These are phyloP conservation scores for Harpagifer antarcticus DNA, from an alignment of 2,797 vertebrate genomes.

Conservation along the genomic window DNA sequence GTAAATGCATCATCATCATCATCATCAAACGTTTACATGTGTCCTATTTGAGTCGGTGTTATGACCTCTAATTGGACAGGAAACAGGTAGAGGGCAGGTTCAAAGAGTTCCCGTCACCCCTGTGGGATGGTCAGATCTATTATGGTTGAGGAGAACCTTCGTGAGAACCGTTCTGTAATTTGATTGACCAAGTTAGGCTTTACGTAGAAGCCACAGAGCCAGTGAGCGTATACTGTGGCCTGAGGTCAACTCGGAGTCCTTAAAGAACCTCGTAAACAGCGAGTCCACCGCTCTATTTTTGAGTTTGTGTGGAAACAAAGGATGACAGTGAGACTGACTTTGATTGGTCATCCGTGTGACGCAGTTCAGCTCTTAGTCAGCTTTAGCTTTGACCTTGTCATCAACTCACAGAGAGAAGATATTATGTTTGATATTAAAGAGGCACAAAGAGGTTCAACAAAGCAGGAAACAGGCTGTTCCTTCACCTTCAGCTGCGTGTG, in stretches of 20 bases:
- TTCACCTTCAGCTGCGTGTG: conserved; percentile 24
- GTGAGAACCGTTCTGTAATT: background rate
- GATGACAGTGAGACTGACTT: conserved; percentile 15
- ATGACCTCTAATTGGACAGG: background rate
- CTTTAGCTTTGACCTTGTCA: conserved; percentile 4
- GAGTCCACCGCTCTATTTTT: conserved; percentile 25
- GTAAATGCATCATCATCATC: background rate
- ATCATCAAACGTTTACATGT: background rate
- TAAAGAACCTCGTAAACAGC: conserved; percentile 26
- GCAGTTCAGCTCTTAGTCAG: conserved; percentile 13
- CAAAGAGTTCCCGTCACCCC: background rate
- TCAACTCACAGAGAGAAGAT: background rate
- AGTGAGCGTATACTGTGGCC: conserved; percentile 44
- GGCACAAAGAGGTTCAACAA: background rate
- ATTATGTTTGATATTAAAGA: background rate
- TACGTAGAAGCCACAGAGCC: conserved; percentile 16
- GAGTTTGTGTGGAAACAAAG: conserved; percentile 23
- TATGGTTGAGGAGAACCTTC: no score
- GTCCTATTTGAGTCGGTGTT: background rate
- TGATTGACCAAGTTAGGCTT: conserved; percentile 11
- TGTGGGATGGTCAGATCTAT: background rate
- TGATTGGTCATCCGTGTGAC: conserved; percentile 3
- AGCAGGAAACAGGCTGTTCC: background rate
- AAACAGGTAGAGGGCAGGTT: conserved; percentile 34
- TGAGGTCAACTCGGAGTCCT: conserved; percentile 36